Evolutionary conservation across 2,113 vertebrate species (phyloP), one percentile per base, ranked within the genome.

Genomic region (Nothocercus julius): DNA sequence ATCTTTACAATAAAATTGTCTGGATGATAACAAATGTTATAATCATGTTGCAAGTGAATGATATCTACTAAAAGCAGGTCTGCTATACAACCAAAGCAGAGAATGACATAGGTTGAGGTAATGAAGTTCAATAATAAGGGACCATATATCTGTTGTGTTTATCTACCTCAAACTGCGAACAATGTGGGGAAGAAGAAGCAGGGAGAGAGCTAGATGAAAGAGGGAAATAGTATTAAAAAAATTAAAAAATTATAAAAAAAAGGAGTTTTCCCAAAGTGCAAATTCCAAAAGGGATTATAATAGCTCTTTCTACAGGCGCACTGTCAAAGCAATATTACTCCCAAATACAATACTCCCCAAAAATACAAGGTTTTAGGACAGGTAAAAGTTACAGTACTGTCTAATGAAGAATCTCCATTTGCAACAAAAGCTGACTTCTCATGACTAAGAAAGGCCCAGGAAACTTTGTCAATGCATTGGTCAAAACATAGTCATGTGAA

Each of bases 161-260:
- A 78, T 53, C 25, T 78, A 4, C 51, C 63, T 82, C 69, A 82
- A 72, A 72, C 34, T 64, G 54, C n/a, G 64, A 56, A 34, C 42
- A 78, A 44, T 17, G 5, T 3, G 13, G 44, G n/a, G 45, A 47
- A 73, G 3, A 42, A n/a, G 27, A 74, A 74, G 49, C 6, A 67
- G 11, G 47, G 58, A 88, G 61, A 93, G 58, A 83, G 68, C n/a
- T 70, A 87, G 47, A 86, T 78, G 76, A 91, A 95, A 82, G 28
- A 75, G 67, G 36, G 58, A 76, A 8, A 14, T 28, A 77, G 73
- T 2, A 0, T 38, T 76, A 64, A 86, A 92, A 78, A 79, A 85
- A 24, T 22, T 22, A 93, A 75, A 12, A 53, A 56, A 13, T 27
- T 27, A 78, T 63, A 36, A 36, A 85, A 88, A 77, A 78, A 87